Evolutionary conservation across 2,113 vertebrate species (phyloP), one percentile per base, ranked within the genome.

Genomic region (Saguinus imperator): DNA sequence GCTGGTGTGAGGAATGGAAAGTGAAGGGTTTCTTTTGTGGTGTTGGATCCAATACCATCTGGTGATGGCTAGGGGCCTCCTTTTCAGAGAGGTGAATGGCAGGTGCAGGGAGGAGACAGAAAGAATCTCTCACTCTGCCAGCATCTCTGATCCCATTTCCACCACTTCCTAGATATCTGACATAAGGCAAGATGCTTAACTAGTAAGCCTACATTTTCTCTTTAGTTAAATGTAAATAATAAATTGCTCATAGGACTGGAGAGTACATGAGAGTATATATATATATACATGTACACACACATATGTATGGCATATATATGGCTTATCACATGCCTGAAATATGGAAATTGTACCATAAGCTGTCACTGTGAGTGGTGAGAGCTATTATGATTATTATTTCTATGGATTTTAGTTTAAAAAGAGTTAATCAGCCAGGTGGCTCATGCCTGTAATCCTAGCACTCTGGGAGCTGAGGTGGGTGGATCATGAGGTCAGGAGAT

Each of bases 151-250:
- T 37, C 12, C 57, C 61, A 82, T 18, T 35, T 90, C 48, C 0
- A 92, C 45, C 43, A 72, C 68, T 91, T 64, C 64, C 35, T 86
- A n/a, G 40, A 77, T 70, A 10, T 40, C 50, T 40, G 43, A 84
- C 52, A 57, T 81, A 90, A 27, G n/a, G 45, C 35, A 90, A 84
- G 85, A n/a, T 17, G 35, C 25, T 73, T 76, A 84, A 88, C 27
- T 85, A 93, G 27, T 75, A 93, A 96, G 35, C 11, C 45, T 75
- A 3, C 45, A 23, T 92, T 77, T 96, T 85, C 48, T 95, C 79
- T 91, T 89, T 64, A 80, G 27, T 84, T 91, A 94, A 66, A 89
- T 55, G 55, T 76, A 75, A 95, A 58, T 48, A 89, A 64, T 84
- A 70, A 94, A 87, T n/a, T 48, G 52, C 9, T 93, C 66, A 70